phyloP scores from a whole-genome alignment of 2,888 invertebrate genomes.

The Ypsolopha scabrella region DNA sequence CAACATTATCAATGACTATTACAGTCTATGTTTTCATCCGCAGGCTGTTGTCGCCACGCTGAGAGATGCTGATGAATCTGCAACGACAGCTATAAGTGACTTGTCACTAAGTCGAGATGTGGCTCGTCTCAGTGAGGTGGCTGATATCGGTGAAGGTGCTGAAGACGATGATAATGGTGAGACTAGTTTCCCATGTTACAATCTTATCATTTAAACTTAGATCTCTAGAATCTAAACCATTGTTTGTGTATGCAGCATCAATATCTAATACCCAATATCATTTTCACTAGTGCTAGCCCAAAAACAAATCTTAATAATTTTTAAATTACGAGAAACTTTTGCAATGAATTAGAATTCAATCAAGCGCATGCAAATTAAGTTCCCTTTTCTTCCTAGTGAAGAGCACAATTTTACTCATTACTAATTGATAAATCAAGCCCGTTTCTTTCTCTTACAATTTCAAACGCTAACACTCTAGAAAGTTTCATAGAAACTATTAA shows the following conservation, averaged over 20 bases:
- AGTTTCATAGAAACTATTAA: too few relatives aligned
- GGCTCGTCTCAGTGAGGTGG: conserved; percentile 77
- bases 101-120: conserved; percentile 75
- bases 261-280: too few relatives aligned
- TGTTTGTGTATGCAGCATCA: too few relatives aligned
- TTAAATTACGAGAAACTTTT: too few relatives aligned
- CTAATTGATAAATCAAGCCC: too few relatives aligned
- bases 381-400: too few relatives aligned
- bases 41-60: conserved; percentile 72
- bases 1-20: background rate
- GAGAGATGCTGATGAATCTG: conserved; percentile 75
- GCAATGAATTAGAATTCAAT: too few relatives aligned
- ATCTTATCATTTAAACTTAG: background rate
- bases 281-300: background rate
- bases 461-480: too few relatives aligned
- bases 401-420: too few relatives aligned
- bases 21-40: background rate
- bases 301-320: too few relatives aligned
- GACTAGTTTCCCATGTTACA: conserved; percentile 12
- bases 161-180: conserved; percentile 81
- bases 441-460: too few relatives aligned
- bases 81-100: conserved; percentile 63
- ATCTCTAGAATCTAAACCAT: background rate
- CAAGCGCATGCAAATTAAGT: too few relatives aligned
- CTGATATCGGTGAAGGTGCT: conserved; percentile 77